Percentiles rank a stretch among this genome's conserved stretches.
Evolutionary conservation across 1,140 invertebrate species (phyloP).

Genomic region (Acromyrmex heyeri): DNA sequence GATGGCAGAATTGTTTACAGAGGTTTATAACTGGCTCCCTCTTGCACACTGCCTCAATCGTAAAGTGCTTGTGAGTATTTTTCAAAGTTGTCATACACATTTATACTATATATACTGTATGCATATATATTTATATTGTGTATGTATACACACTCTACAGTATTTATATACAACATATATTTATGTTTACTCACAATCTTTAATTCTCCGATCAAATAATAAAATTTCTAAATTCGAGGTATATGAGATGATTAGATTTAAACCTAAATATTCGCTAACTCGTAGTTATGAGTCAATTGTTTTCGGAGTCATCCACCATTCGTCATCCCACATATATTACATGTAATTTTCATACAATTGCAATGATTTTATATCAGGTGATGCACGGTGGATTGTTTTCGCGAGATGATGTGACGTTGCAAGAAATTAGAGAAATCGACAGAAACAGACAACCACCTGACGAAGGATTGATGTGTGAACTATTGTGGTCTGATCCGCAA

Average conservation of each 20-base stretch:
- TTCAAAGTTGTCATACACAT: not conserved
- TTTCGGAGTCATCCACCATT: not conserved
- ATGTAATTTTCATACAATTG: constrained; percentile 23
- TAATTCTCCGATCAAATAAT: not conserved
- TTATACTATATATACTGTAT: not conserved
- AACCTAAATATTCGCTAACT: not conserved
- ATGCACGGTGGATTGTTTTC: constrained; percentile 99
- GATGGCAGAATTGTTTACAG: constrained; percentile 99
- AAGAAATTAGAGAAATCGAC: constrained; percentile 95
- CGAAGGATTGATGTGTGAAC: constrained; percentile 98
- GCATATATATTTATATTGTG: too few relatives aligned
- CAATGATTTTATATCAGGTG: constrained; percentile 86
- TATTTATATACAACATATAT: too few relatives aligned
- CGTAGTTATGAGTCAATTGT: not conserved
- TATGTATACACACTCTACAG: too few relatives aligned
- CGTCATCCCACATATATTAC: not conserved
- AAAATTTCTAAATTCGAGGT: not conserved
- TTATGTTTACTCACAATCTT: not conserved
- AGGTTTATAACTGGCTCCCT: constrained; percentile 99
- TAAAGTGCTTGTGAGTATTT: constrained; percentile 92
- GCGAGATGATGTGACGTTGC: constrained; percentile 95
- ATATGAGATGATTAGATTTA: not conserved
- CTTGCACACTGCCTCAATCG: constrained; percentile 98
- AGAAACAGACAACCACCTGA: constrained; percentile 99
- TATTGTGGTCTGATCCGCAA: constrained; percentile 99